Percentiles rank a stretch among this genome's conserved stretches.
Conservation (phyloP, 2,797 vertebrate species). For the Cheirogaleus major region DNA sequence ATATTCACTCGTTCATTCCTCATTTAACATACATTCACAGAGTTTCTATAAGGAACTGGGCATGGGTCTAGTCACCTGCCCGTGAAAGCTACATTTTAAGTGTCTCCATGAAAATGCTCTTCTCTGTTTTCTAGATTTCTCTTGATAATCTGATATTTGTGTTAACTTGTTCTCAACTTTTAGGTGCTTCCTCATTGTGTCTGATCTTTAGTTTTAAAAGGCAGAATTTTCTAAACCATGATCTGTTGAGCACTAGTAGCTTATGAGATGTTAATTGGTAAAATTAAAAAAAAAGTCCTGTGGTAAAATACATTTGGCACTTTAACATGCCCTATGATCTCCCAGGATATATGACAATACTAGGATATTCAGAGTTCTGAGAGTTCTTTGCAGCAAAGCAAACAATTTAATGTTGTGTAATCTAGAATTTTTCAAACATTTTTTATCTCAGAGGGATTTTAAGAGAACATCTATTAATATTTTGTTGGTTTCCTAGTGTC, state of each 20-base stretch:
- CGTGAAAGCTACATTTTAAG: neutral
- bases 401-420: neutral
- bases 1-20: neutral
- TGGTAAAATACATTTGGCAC: neutral
- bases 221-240: neutral
- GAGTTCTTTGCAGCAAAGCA: neutral
- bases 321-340: neutral
- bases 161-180: slow-evolving; percentile 60
- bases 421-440: neutral
- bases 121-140: slow-evolving; percentile 18
- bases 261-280: neutral
- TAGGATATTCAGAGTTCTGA: neutral
- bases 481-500: neutral
- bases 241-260: neutral
- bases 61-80: neutral
- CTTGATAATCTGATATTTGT: slow-evolving; percentile 23
- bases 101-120: neutral
- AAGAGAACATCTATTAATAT: neutral
- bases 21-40: neutral
- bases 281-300: neutral
- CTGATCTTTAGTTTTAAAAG: neutral
- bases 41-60: neutral
- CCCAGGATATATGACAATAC: neutral
- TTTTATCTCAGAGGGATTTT: neutral
- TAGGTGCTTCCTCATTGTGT: slow-evolving; percentile 40